Percentiles rank a stretch among this genome's conserved stretches.
Evolutionary conservation across 2,888 invertebrate genomes (phyloP).

Genomic region (Matsumyia berberina): DNA sequence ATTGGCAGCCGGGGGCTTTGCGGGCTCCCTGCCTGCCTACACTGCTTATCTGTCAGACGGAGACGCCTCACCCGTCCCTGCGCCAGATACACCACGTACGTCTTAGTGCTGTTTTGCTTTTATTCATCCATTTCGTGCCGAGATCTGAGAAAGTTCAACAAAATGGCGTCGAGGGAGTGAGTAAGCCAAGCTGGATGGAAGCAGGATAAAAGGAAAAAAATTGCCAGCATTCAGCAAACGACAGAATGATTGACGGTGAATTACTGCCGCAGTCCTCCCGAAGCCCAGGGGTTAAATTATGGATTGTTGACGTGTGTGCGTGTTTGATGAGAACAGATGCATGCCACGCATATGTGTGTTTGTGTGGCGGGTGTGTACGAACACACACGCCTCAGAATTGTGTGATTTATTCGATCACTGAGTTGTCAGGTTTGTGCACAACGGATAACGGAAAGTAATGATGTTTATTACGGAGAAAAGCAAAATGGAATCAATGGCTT

Average conservation of each 20-base stretch:
- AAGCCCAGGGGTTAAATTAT: constrained; percentile 50
- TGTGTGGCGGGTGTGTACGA: too few relatives aligned
- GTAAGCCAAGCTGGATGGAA: neutral
- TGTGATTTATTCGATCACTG: constrained; percentile 68
- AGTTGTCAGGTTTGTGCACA: constrained; percentile 61
- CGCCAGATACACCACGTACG: constrained; percentile 1
- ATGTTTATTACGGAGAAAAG: constrained; percentile 49
- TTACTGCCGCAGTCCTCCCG: constrained; percentile 38
- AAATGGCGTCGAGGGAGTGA: constrained; percentile 23
- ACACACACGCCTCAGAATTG: constrained; percentile 28
- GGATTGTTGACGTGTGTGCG: constrained; percentile 28
- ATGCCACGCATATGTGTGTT: neutral
- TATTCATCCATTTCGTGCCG: constrained; percentile 36
- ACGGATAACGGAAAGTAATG: constrained; percentile 65
- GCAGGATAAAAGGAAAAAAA: constrained; percentile 28
- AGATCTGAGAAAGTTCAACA: constrained; percentile 25
- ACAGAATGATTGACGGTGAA: constrained; percentile 73
- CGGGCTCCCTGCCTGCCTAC: neutral
- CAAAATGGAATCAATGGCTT: constrained; percentile 54
- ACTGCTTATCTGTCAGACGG: constrained; percentile 9
- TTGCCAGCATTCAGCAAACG: constrained; percentile 60
- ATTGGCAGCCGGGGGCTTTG: constrained; percentile 16
- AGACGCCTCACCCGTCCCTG: neutral
- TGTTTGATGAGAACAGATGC: constrained; percentile 30
- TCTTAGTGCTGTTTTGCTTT: constrained; percentile 11